Base-by-base conservation (phyloP, 2,113 vertebrate genomes). In the Cochlearius cochlearius region DNA sequence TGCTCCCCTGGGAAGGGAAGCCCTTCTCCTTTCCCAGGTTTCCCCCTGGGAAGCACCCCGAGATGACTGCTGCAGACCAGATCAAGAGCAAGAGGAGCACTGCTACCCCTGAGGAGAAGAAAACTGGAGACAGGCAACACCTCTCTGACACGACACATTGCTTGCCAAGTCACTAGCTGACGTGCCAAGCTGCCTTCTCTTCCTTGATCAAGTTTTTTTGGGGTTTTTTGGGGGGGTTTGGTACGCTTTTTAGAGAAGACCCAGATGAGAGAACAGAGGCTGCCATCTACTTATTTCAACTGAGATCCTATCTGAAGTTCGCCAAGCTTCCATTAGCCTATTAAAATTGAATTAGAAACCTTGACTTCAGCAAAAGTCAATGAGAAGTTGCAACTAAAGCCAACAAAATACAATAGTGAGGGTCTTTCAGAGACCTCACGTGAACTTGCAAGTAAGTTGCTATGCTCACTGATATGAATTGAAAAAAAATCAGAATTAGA, bases 101-200 rank as follows among this genome's bases (percentile, higher is more conserved):
- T 32, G 26, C 26, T 78, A 22, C 30, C n/a, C n/a, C 18, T 41
- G 32, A 58, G 55, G 9, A 52, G 38, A 59, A 60, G 26, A 26
- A 55, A 93, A 38, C 59, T 23, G 7, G 27, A 79, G 53, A 89
- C 12, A 79, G 19, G 66, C 19, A 78, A 72, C 12, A 55, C 39
- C 7, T 45, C 29, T 47, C 66, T n/a, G 34, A 67, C 0, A 2
- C 0, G 4, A n/a, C 3, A 4, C 0, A 1, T 6, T 38, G 49
- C 56, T 71, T 69, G 27, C 29, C 43, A 76, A 21, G 23, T 50
- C 23, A 1, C 18, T 16, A 66, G 34, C 58, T 68, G 67, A 36
- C 9, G 4, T 21, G 17, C 56, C 13, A 25, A 79, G 27, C 22
- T 74, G 45, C n/a, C 39, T 73, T 34, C 36, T 62, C 36, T 59